Percentiles rank a stretch among this genome's conserved stretches.
Conservation (phyloP, 2,113 vertebrate species). For the Rynchops niger region DNA sequence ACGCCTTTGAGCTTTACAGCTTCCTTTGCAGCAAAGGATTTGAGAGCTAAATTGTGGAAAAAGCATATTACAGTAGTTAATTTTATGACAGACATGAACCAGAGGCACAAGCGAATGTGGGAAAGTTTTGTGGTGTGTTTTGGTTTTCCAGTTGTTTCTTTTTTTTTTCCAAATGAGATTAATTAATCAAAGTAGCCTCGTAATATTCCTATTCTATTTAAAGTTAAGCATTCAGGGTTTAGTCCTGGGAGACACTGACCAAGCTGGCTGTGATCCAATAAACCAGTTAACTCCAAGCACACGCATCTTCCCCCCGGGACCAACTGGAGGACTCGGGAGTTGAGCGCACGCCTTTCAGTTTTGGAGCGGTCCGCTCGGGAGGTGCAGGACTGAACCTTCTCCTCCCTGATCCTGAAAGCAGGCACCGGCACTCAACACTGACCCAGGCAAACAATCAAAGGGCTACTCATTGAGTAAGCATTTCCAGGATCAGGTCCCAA, state of each 20-base stretch:
- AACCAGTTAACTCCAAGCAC: not conserved
- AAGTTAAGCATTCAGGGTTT: not conserved
- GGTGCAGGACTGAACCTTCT: not conserved
- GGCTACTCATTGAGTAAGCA: conserved; percentile 21
- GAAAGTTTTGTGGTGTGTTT: conserved; percentile 25
- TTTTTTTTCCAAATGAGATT: not conserved
- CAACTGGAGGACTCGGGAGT: not conserved
- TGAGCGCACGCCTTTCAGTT: rapidly evolving
- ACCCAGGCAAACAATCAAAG: conserved; percentile 30
- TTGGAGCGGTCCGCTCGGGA: not conserved
- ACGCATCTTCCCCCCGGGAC: not conserved
- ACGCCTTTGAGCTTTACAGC: conserved; percentile 49
- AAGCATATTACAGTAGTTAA: conserved; percentile 43
- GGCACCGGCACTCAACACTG: not conserved
- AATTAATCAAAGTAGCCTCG: not conserved
- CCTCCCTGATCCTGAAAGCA: not conserved
- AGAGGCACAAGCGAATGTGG: not conserved
- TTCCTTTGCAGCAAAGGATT: conserved; percentile 32
- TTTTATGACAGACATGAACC: conserved; percentile 47
- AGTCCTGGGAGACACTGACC: not conserved
- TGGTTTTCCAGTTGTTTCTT: not conserved
- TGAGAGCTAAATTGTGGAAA: conserved; percentile 20
- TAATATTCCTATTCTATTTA: not conserved
- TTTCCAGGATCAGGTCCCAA: conserved; percentile 56
- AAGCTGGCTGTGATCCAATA: not conserved